phyloP scores from a whole-genome alignment of 2,113 vertebrate genomes.

The Toxotes chatareus region DNA sequence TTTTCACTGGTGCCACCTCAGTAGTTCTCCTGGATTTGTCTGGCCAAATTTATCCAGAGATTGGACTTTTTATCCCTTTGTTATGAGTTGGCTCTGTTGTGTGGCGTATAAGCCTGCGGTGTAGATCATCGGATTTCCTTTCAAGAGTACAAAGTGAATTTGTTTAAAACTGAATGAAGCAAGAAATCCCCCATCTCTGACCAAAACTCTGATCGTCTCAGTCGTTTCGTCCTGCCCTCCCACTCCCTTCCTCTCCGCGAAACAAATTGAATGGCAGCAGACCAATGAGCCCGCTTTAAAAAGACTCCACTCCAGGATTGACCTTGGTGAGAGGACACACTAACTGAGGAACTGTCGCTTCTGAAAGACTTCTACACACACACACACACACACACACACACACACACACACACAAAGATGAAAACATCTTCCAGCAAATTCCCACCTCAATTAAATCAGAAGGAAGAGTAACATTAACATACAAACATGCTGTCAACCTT shows the following conservation, averaged over 20 bases:
- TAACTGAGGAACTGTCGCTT: background rate
- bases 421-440: conserved; percentile 10
- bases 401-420: background rate
- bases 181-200: conserved; percentile 25
- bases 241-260: conserved; percentile 26
- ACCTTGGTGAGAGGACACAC: conserved; percentile 34
- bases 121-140: conserved; percentile 61
- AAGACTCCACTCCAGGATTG: conserved; percentile 14
- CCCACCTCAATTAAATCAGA: conserved; percentile 8
- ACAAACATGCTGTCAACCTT: background rate
- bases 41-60: conserved; percentile 50
- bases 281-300: conserved; percentile 30
- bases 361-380: background rate
- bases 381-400: background rate
- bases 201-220: conserved; percentile 16
- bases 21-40: conserved; percentile 35
- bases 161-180: conserved; percentile 62
- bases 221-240: background rate
- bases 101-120: conserved; percentile 22
- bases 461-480: background rate
- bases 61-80: conserved; percentile 61
- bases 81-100: conserved; percentile 57
- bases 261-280: conserved; percentile 48
- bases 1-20: conserved; percentile 45
- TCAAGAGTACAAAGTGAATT: conserved; percentile 62